phyloP scores from a whole-genome alignment of 2,888 invertebrate species.

The Mythimna lalbum region DNA sequence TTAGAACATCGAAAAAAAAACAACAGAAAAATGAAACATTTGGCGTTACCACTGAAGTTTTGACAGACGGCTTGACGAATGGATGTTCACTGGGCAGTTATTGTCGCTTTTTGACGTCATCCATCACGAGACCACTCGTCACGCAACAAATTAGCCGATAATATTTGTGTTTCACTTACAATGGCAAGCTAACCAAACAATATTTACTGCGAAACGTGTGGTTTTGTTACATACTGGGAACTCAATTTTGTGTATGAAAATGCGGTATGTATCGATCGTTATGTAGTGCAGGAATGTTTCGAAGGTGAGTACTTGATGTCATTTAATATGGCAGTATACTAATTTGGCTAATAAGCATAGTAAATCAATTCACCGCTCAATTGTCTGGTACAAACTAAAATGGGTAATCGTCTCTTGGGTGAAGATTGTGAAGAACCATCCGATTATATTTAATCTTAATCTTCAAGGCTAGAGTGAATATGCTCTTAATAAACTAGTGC shows the following conservation, averaged over 20 bases:
- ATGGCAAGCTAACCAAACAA: slow-evolving; percentile 2
- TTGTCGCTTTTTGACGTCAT: slow-evolving; percentile 62
- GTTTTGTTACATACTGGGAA: neutral
- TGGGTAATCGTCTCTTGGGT: neutral
- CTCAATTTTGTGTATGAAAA: neutral
- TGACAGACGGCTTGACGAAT: slow-evolving; percentile 71
- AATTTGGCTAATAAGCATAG: slow-evolving; percentile 1
- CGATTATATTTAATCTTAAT: too few relatives aligned
- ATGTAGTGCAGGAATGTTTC: neutral
- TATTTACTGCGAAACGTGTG: slow-evolving; percentile 16
- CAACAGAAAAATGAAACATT: slow-evolving; percentile 34
- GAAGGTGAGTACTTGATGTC: neutral
- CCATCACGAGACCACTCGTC: slow-evolving; percentile 60
- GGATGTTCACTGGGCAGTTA: slow-evolving; percentile 50
- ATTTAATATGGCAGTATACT: slow-evolving; percentile 24
- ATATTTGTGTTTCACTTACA: slow-evolving; percentile 35
- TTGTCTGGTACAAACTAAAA: slow-evolving; percentile 11
- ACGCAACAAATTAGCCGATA: slow-evolving; percentile 41
- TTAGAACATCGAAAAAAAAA: slow-evolving; percentile 28
- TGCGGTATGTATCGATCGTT: neutral
- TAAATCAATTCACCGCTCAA: slow-evolving; percentile 14
- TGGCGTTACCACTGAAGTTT: slow-evolving; percentile 45
- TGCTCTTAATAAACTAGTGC: too few relatives aligned
- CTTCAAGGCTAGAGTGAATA: too few relatives aligned
- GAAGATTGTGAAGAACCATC: neutral